Evolutionary conservation across 2,888 invertebrate species (phyloP).

Genomic region (Tenthredo mesomela): DNA sequence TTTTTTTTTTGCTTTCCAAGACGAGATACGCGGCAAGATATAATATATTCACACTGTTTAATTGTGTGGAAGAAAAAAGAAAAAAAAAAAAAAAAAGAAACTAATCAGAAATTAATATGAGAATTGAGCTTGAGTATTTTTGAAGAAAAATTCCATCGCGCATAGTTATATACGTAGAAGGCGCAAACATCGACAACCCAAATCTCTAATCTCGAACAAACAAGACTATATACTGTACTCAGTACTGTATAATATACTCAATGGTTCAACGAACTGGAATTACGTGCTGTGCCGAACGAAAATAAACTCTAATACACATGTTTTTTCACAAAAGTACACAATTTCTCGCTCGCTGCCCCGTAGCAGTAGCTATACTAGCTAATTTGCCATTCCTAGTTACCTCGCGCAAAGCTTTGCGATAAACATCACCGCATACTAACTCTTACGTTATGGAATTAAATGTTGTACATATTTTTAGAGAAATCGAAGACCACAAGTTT

Average conservation of each 20-base stretch:
- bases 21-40: neutral
- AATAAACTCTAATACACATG: constrained; percentile 26
- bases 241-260: constrained; percentile 18
- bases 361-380: too few species aligned
- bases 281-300: constrained; percentile 3
- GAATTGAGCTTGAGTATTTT: neutral
- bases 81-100: neutral
- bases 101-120: neutral
- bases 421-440: neutral
- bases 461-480: neutral
- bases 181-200: constrained; percentile 48
- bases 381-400: neutral
- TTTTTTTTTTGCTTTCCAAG: neutral
- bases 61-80: neutral
- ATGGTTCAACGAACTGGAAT: constrained; percentile 46
- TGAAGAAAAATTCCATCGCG: constrained; percentile 17
- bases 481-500: too few species aligned
- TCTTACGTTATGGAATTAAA: neutral
- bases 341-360: neutral
- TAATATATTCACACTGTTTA: neutral
- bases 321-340: constrained; percentile 6
- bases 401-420: neutral
- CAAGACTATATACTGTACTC: neutral
- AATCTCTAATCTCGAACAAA: constrained; percentile 46
- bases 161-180: neutral